Evolutionary conservation across 1,140 invertebrate species (phyloP).

Genomic region (Cyclina sinensis): DNA sequence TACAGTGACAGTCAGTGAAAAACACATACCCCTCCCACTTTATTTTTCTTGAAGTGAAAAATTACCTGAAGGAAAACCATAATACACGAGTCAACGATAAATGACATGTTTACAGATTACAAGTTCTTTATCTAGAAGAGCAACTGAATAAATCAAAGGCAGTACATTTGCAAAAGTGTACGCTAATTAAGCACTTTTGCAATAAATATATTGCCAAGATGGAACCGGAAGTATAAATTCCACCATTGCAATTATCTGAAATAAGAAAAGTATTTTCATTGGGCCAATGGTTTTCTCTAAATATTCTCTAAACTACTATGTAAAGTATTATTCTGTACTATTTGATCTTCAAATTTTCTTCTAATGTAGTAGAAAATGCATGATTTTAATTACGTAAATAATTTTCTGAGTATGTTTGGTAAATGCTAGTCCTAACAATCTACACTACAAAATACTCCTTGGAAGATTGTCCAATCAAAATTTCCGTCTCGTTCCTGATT

Average conservation of each 20-base stretch:
- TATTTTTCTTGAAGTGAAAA: not conserved
- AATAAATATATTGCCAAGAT: not conserved
- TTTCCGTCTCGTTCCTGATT: not conserved
- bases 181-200: not conserved
- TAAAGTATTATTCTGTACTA: no score
- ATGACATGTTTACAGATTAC: slow-evolving; percentile 78
- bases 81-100: slow-evolving; percentile 83
- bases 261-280: not conserved
- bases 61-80: slow-evolving; percentile 84
- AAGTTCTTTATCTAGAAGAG: not conserved
- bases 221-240: slow-evolving; percentile 27
- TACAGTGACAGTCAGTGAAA: no score
- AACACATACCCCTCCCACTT: slow-evolving; percentile 30
- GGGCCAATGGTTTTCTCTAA: not conserved
- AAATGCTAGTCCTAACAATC: no score
- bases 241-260: not conserved
- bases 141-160: not conserved
- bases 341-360: no score
- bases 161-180: not conserved
- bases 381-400: no score
- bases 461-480: slow-evolving; percentile 53
- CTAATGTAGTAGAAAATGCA: no score
- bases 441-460: not conserved
- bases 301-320: slow-evolving; percentile 7
- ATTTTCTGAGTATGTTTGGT: no score